Evolutionary conservation across 2,888 invertebrate genomes (phyloP).

Genomic region (Cheilosia scutellata): DNA sequence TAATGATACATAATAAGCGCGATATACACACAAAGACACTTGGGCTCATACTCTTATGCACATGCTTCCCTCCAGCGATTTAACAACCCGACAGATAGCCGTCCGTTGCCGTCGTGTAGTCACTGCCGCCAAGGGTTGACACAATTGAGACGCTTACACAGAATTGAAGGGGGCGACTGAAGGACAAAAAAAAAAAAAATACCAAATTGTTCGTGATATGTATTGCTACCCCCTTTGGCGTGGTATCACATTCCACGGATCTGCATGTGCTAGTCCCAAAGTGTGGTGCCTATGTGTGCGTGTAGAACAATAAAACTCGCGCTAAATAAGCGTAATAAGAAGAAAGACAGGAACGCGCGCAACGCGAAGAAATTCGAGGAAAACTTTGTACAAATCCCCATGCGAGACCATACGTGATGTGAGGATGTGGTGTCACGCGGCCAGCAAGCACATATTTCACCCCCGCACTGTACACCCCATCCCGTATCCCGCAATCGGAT

Average conservation of each 20-base stretch:
- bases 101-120: constrained; percentile 35
- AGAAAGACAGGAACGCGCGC: constrained; percentile 79
- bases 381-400: constrained; percentile 66
- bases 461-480: constrained; percentile 11
- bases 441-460: constrained; percentile 28
- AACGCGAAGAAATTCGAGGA: constrained; percentile 74
- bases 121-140: constrained; percentile 66
- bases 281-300: constrained; percentile 46
- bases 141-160: constrained; percentile 70
- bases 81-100: constrained; percentile 70
- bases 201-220: constrained; percentile 45
- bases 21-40: constrained; percentile 59
- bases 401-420: constrained; percentile 73
- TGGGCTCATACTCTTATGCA: constrained; percentile 53
- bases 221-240: constrained; percentile 49
- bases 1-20: constrained; percentile 76
- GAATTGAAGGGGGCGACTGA: constrained; percentile 70
- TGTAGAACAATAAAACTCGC: constrained; percentile 76
- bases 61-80: constrained; percentile 72
- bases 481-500: constrained; percentile 33
- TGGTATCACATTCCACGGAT: constrained; percentile 72
- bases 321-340: constrained; percentile 81
- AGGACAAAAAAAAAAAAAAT: constrained; percentile 47
- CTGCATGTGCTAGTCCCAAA: constrained; percentile 66
- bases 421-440: constrained; percentile 69